Evolutionary conservation across 1,140 invertebrate genomes (phyloP).

Genomic region (Trichonephila clavata): DNA sequence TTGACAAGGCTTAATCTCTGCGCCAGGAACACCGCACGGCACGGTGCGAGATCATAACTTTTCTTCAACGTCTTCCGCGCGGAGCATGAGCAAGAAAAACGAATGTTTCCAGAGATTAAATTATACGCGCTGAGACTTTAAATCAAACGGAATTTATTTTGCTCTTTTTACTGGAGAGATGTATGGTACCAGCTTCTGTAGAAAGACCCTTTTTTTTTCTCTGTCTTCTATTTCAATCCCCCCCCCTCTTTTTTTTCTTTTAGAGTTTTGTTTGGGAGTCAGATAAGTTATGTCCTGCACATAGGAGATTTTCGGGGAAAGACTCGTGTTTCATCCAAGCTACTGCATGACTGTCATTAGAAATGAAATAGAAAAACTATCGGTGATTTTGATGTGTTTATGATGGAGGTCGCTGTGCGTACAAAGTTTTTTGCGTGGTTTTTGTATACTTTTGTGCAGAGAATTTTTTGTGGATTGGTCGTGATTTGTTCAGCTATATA

Average conservation of each 20-base stretch:
- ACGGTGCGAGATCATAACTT: slow-evolving; percentile 41
- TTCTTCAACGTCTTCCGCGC: not conserved
- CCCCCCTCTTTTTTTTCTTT: not conserved
- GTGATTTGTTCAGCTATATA: too few relatives aligned
- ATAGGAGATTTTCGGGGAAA: not conserved
- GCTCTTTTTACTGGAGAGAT: not conserved
- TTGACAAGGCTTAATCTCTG: slow-evolving; percentile 17
- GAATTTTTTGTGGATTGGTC: too few relatives aligned
- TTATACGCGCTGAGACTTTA: slow-evolving; percentile 24
- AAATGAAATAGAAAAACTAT: not conserved
- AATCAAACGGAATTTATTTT: slow-evolving; percentile 45
- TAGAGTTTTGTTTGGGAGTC: not conserved
- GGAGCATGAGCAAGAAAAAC: not conserved
- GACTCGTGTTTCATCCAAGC: not conserved
- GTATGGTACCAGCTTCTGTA: not conserved
- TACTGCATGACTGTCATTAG: not conserved
- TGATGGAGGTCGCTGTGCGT: not conserved
- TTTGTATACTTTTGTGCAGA: too few relatives aligned
- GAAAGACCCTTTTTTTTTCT: not conserved
- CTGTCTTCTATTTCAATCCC: not conserved
- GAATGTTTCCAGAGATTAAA: slow-evolving; percentile 29
- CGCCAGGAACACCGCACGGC: not conserved
- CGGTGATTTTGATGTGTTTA: not conserved
- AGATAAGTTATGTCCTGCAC: not conserved
- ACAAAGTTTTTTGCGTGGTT: not conserved